These are phyloP conservation scores for Ailurus styani DNA, from an alignment of 2,113 vertebrate genomes.

Conservation along the genomic window DNA sequence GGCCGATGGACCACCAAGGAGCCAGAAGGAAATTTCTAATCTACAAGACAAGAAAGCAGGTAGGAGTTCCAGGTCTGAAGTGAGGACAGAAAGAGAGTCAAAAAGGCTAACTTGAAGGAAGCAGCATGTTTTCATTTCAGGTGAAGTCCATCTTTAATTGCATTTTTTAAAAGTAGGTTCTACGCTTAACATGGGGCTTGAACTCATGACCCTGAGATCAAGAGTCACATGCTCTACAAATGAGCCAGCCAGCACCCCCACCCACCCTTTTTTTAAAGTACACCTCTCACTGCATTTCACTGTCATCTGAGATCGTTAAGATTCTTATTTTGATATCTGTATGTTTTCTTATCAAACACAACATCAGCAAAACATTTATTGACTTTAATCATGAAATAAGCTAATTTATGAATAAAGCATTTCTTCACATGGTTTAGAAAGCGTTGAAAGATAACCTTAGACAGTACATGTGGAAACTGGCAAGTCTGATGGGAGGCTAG, in stretches of 20 bases:
- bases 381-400: not conserved
- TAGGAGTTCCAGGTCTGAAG: not conserved
- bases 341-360: not conserved
- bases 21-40: not conserved
- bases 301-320: not conserved
- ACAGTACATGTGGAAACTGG: not conserved
- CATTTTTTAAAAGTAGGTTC: not conserved
- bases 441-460: not conserved
- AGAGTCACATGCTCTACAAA: not conserved
- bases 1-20: not conserved
- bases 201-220: not conserved
- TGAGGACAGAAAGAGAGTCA: not conserved
- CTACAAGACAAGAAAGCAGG: not conserved
- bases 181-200: not conserved
- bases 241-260: not conserved
- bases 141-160: not conserved
- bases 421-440: not conserved
- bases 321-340: slow-evolving; percentile 13
- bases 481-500: not conserved
- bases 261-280: not conserved
- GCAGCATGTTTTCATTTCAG: not conserved
- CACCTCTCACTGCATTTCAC: not conserved
- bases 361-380: not conserved
- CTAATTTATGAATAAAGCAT: slow-evolving; percentile 3
- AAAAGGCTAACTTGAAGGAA: not conserved